phyloP scores from a whole-genome alignment of 2,888 invertebrate species.

The Perdita meconis region DNA sequence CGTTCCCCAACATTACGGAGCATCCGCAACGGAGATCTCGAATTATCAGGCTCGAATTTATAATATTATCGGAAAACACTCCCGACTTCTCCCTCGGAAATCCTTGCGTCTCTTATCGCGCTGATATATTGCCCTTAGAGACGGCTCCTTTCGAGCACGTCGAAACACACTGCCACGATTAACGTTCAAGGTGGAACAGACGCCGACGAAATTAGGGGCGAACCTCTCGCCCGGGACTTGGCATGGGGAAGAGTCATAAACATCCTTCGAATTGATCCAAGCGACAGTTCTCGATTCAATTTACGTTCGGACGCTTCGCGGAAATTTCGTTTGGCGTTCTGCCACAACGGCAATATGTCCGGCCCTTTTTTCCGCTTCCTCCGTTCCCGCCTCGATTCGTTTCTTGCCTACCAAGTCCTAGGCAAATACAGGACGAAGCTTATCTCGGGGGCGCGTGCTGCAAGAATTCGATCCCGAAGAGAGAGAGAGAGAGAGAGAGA shows the following conservation, averaged over 20 bases:
- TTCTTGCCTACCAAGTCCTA: slow-evolving; percentile 53
- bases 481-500: no score
- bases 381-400: slow-evolving; percentile 4
- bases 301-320: slow-evolving; percentile 76
- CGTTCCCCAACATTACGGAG: slow-evolving; percentile 38
- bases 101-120: slow-evolving; percentile 46
- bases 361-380: slow-evolving; percentile 37
- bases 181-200: no score
- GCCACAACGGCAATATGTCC: slow-evolving; percentile 71
- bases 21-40: slow-evolving; percentile 20
- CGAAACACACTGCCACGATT: slow-evolving; percentile 17
- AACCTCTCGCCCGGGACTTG: slow-evolving; percentile 55
- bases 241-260: slow-evolving; percentile 74
- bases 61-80: slow-evolving; percentile 59
- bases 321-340: slow-evolving; percentile 65
- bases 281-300: slow-evolving; percentile 78
- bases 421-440: slow-evolving; percentile 66
- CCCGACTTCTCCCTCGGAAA: slow-evolving; percentile 28
- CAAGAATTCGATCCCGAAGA: slow-evolving; percentile 52
- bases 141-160: background rate
- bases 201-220: slow-evolving; percentile 35
- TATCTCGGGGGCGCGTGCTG: slow-evolving; percentile 61
- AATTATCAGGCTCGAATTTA: slow-evolving; percentile 56
- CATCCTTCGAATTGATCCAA: slow-evolving; percentile 76
- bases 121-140: slow-evolving; percentile 8